phyloP scores from a whole-genome alignment of 2,888 invertebrate genomes.

The Dryadula phaetusa region DNA sequence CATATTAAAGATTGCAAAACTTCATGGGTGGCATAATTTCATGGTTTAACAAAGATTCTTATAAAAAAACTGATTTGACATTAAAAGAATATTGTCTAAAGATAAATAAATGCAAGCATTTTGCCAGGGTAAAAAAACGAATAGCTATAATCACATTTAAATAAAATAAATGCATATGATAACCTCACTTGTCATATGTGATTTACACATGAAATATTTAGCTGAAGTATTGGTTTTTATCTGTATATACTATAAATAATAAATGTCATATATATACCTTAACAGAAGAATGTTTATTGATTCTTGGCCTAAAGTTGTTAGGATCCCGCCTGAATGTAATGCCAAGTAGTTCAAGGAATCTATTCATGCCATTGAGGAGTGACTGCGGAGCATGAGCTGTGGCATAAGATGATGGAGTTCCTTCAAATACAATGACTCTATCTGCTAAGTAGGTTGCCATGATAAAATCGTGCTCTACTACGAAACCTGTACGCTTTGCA shows the following conservation, averaged over 20 bases:
- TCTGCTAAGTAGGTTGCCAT: conserved; percentile 99
- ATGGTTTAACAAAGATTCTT: no score
- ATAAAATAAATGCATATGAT: no score
- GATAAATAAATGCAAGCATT: no score
- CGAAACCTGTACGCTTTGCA: conserved; percentile 99
- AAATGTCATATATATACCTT: conserved; percentile 85
- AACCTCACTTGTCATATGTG: no score
- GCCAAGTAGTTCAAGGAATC: conserved; percentile 96
- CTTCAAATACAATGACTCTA: conserved; percentile 99
- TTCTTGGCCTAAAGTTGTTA: conserved; percentile 98
- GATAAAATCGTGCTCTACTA: conserved; percentile 99
- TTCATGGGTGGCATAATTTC: no score
- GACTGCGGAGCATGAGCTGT: conserved; percentile 96
- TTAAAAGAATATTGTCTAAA: no score
- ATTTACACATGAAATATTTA: no score
- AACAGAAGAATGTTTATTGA: conserved; percentile 98
- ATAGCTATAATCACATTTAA: no score
- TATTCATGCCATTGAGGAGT: conserved; percentile 98
- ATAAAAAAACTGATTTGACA: no score
- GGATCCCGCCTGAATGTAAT: conserved; percentile 99
- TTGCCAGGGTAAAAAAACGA: no score
- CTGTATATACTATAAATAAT: conserved; percentile 10
- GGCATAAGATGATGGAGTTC: conserved; percentile 94
- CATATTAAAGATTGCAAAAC: no score
- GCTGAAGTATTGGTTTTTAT: neutral